Base-by-base conservation (phyloP, 2,797 vertebrate genomes). In the Tenualosa ilisha region DNA sequence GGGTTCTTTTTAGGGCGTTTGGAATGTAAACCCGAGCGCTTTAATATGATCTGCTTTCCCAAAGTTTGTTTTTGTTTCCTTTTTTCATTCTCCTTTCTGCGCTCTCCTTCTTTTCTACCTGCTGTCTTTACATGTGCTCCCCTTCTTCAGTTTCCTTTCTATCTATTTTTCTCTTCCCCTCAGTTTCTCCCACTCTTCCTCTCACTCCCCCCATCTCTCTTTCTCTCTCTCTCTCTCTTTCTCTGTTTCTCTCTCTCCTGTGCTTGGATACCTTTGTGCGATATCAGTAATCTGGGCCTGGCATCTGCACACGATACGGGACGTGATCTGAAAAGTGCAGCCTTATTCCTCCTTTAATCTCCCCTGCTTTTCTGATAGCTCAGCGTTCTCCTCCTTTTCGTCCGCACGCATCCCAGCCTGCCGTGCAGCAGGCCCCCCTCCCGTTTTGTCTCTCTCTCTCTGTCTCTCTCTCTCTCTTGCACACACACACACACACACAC, bases 321-420 rank as follows among this genome's bases (percentile, higher is more conserved):
- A 65, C 11, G 63, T 65, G 63, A 65, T 65, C 63, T 65, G 63
- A 31, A 65, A 31, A 65, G 63, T 65, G 63, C 63, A 65, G 63
- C 12, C 24, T 65, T 65, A 13, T 65, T 65, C 63, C 63, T 65
- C 24, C 63, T 65, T 31, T 65, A 65, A 65, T 65, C 63, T 65
- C 24, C 26, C 11, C 63, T 65, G 24, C 63, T 13, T 65, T 65
- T 65, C 24, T 65, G 63, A 65, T 65, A 65, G 24, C 63, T 65
- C 63, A 65, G 63, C 63, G 9, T 12, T 65, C 24, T 65, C n/a
- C n/a, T 31, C 24, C 46, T 46, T 7, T 46, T 31, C 63, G 12
- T 13, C 50, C 20, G 20, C 59, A 65, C 11, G 9, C 63, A 65
- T 31, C 63, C 63, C 63, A 65, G 24, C 63, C 63, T 65, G 63